Percentiles rank a stretch among this genome's conserved stretches.
Evolutionary conservation across 1,140 invertebrate genomes (phyloP).

Genomic region (Atopsyche davidsoni): DNA sequence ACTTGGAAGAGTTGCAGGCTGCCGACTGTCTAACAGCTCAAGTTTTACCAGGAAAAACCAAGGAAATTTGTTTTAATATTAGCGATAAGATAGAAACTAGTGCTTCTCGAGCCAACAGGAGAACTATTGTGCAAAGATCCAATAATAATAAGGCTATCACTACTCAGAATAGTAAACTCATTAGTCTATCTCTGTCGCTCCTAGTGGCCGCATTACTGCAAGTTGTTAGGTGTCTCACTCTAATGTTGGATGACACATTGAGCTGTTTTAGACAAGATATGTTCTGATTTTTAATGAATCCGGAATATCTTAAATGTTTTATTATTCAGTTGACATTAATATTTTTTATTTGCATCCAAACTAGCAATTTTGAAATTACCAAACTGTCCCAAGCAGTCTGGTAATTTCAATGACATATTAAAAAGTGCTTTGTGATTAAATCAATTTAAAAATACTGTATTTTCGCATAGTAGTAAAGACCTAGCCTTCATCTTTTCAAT

Average conservation of each 20-base stretch:
- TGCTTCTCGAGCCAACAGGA: not conserved
- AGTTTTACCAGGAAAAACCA: not conserved
- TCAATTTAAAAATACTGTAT: too few relatives aligned
- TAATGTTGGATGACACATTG: constrained; percentile 42
- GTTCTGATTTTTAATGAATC: constrained; percentile 17
- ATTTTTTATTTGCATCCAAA: too few relatives aligned
- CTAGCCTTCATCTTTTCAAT: too few relatives aligned
- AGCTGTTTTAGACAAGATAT: constrained; percentile 29
- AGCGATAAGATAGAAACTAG: not conserved
- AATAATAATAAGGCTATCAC: constrained; percentile 22
- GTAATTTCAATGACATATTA: too few relatives aligned
- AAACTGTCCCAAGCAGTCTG: too few relatives aligned
- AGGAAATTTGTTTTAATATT: constrained; percentile 5
- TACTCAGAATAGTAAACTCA: constrained; percentile 37
- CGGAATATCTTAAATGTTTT: not conserved
- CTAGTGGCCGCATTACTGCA: constrained; percentile 43
- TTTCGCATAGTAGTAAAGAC: too few relatives aligned
- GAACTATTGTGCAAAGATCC: constrained; percentile 5
- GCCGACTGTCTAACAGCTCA: not conserved
- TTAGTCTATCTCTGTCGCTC: constrained; percentile 44
- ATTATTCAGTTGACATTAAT: not conserved
- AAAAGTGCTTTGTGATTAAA: too few relatives aligned
- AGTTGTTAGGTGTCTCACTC: constrained; percentile 41
- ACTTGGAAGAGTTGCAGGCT: not conserved
- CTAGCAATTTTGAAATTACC: too few relatives aligned